phyloP scores from a whole-genome alignment of 1,140 invertebrate species.

The Cyclina sinensis region DNA sequence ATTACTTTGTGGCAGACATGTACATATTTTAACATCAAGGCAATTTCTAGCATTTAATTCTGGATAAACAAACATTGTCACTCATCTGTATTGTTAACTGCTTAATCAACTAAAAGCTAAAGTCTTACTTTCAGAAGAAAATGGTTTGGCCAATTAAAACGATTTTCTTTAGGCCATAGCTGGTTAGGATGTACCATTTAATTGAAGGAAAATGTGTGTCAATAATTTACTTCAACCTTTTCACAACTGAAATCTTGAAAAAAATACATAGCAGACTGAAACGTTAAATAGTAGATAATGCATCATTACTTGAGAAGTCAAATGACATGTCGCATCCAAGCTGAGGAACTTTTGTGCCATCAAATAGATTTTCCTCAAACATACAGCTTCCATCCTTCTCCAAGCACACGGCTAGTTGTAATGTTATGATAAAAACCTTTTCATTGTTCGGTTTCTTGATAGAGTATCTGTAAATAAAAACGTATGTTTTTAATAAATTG shows the following conservation, averaged over 20 bases:
- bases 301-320: constrained; percentile 39
- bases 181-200: neutral
- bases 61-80: no score
- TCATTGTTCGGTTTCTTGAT: constrained; percentile 45
- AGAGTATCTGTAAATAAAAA: neutral
- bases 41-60: neutral
- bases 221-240: neutral
- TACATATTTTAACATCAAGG: neutral
- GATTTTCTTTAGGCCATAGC: no score
- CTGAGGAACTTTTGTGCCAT: constrained; percentile 38
- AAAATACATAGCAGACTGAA: neutral
- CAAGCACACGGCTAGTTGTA: constrained; percentile 29
- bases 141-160: neutral
- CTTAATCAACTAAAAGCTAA: neutral
- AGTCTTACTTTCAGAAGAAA: neutral
- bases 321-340: constrained; percentile 43
- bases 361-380: constrained; percentile 40
- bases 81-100: neutral
- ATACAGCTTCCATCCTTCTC: constrained; percentile 49
- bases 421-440: constrained; percentile 40
- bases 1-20: no score
- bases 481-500: neutral
- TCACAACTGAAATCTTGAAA: neutral
- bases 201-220: neutral
- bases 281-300: neutral